A percentile compares a stretch with the other conserved stretches of the same genome.
These are phyloP conservation scores for Apis florea DNA, from an alignment of 1,140 invertebrate genomes.

Conservation along the genomic window DNA sequence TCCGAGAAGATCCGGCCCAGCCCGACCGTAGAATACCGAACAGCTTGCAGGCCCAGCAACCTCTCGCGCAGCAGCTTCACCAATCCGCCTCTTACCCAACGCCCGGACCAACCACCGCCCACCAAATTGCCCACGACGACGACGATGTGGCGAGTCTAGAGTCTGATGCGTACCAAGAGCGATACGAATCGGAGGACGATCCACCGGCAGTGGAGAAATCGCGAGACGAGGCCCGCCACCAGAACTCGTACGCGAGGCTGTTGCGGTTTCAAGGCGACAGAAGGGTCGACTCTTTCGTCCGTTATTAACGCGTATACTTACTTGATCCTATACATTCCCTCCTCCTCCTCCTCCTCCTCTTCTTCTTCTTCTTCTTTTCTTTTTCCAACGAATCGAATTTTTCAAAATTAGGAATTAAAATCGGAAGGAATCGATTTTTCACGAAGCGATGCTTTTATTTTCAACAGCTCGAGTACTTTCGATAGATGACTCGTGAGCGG, in stretches of 20 bases:
- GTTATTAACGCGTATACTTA: constrained; percentile 29
- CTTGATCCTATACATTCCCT: too few species aligned
- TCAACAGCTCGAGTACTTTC: too few species aligned
- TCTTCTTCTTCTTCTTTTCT: too few species aligned
- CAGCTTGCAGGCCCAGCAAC: constrained; percentile 61
- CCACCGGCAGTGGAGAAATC: not conserved
- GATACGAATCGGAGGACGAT: not conserved
- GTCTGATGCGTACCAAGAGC: constrained; percentile 31
- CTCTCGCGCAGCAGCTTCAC: constrained; percentile 55
- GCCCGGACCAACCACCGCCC: constrained; percentile 58
- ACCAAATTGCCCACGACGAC: constrained; percentile 33
- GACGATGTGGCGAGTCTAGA: constrained; percentile 25
- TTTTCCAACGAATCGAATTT: too few species aligned
- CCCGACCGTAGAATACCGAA: constrained; percentile 72
- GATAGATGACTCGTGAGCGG: too few species aligned
- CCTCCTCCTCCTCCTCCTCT: too few species aligned
- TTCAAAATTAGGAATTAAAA: too few species aligned
- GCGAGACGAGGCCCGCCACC: constrained; percentile 45
- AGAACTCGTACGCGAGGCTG: constrained; percentile 68
- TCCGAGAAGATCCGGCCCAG: constrained; percentile 70
- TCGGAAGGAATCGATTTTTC: too few species aligned
- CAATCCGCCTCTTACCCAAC: constrained; percentile 41
- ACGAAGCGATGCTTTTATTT: too few species aligned
- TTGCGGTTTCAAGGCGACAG: constrained; percentile 66
- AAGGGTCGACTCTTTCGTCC: constrained; percentile 66